A percentile compares a stretch with the other conserved stretches of the same genome.
These are phyloP conservation scores for Chionodraco myersi DNA, from an alignment of 2,113 vertebrate species.

Conservation along the genomic window DNA sequence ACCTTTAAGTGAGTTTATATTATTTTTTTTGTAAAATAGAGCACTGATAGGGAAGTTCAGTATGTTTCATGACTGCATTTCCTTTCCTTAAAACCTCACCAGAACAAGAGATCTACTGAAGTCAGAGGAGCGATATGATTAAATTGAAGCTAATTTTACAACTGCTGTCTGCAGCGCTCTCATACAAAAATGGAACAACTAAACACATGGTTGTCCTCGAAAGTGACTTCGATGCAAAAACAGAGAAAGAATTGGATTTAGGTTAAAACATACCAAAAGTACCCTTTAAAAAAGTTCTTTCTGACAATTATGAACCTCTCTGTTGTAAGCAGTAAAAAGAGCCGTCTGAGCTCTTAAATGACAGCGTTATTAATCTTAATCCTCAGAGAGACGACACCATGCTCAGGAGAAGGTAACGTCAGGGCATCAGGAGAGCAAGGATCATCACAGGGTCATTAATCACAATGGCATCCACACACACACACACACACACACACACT, in stretches of 20 bases:
- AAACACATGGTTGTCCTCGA: no score
- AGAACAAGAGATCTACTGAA: no score
- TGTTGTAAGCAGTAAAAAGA: background rate
- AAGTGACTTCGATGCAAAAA: no score
- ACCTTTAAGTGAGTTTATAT: background rate
- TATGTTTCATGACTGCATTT: background rate
- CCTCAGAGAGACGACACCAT: constrained; percentile 41
- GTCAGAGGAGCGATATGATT: no score
- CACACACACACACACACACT: background rate
- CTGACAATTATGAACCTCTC: background rate
- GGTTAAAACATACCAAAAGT: no score
- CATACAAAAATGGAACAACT: no score
- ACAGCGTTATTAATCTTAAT: constrained; percentile 1
- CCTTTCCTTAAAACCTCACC: no score
- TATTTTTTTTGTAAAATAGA: background rate
- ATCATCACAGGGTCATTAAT: constrained; percentile 50
- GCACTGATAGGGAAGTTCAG: background rate
- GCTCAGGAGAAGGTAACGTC: constrained; percentile 25
- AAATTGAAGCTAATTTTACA: no score
- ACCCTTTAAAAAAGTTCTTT: background rate
- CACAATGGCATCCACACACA: constrained; percentile 39
- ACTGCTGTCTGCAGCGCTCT: no score
- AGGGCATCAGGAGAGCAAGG: constrained; percentile 28
- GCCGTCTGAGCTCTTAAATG: no score
- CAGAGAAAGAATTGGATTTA: no score